Evolutionary conservation across 2,888 invertebrate genomes (phyloP).

Genomic region (Pristionchus entomophagus): DNA sequence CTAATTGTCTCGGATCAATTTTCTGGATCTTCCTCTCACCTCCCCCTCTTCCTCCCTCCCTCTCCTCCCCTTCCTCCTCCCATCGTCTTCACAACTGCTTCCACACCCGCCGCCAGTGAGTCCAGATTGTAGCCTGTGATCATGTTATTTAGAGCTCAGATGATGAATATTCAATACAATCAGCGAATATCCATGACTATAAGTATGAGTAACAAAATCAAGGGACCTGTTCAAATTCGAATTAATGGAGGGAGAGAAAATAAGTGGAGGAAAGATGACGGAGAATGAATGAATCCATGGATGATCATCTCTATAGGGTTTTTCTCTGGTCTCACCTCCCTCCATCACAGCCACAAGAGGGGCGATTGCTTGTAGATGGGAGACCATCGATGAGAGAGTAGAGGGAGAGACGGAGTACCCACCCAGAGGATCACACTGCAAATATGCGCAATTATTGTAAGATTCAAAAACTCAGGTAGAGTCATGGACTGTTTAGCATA

Average conservation of each 20-base stretch:
- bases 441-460: too few species aligned
- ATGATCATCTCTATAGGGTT: too few species aligned
- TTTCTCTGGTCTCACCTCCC: conserved; percentile 87
- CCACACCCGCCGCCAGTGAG: conserved; percentile 26
- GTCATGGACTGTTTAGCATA: too few species aligned
- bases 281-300: neutral
- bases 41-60: conserved; percentile 14
- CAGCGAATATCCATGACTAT: neutral
- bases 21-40: neutral
- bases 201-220: too few species aligned
- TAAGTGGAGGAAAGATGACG: too few species aligned
- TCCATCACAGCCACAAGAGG: conserved; percentile 89
- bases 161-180: neutral
- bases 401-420: conserved; percentile 90
- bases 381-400: conserved; percentile 91
- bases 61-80: conserved; percentile 25
- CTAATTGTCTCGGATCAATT: neutral
- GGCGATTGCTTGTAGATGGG: conserved; percentile 87
- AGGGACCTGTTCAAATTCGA: too few species aligned
- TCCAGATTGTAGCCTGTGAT: conserved; percentile 25
- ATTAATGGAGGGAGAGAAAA: too few species aligned
- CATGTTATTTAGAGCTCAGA: too few species aligned
- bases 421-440: conserved; percentile 75
- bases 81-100: conserved; percentile 37
- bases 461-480: too few species aligned